These are phyloP conservation scores for Myopa testacea DNA, from an alignment of 2,888 invertebrate genomes.

Conservation along the genomic window DNA sequence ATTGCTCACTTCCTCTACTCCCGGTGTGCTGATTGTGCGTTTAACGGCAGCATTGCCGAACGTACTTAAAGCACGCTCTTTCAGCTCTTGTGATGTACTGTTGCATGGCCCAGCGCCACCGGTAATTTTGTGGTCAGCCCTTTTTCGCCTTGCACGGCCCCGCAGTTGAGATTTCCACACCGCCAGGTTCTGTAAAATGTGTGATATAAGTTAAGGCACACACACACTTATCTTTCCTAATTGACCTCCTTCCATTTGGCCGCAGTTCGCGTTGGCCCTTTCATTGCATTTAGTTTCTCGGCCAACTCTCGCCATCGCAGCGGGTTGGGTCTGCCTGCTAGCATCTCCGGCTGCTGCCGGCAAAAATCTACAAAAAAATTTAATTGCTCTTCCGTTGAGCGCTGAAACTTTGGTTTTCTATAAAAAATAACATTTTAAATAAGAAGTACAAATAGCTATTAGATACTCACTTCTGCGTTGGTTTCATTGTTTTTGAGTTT, in stretches of 20 bases:
- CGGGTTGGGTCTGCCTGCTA: background rate
- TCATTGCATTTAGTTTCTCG: background rate
- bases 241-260: background rate
- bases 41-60: conserved; percentile 2
- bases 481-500: background rate
- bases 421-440: no score
- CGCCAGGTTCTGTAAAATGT: background rate
- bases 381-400: background rate
- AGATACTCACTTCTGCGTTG: background rate
- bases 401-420: background rate
- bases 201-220: background rate
- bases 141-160: background rate
- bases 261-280: background rate
- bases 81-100: background rate
- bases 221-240: background rate
- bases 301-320: background rate
- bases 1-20: background rate
- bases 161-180: conserved; percentile 5
- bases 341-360: background rate
- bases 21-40: background rate
- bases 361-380: conserved; percentile 3
- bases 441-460: no score
- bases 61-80: conserved; percentile 8
- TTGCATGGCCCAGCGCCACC: background rate
- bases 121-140: background rate